Percentiles rank a stretch among this genome's conserved stretches.
Evolutionary conservation across 2,797 vertebrate species (phyloP).

Genomic region (Sebastes kiyomatsui): DNA sequence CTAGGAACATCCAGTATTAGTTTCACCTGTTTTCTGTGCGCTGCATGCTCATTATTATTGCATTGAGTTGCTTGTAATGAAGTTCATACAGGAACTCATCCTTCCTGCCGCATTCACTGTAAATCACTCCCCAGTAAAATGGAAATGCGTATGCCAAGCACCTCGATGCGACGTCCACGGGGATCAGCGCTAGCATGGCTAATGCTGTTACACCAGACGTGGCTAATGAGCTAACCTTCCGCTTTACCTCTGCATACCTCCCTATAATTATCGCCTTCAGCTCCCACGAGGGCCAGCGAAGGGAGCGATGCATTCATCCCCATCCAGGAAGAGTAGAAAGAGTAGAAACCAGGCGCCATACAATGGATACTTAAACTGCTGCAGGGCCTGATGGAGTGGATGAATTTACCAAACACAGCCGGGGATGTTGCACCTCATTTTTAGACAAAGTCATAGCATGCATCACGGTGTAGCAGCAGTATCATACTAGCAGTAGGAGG

Average conservation of each 20-base stretch:
- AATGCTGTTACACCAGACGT: conserved; percentile 38
- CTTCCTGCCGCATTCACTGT: background rate
- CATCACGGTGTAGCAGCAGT: background rate
- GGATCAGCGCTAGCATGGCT: conserved; percentile 38
- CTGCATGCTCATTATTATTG: conserved; percentile 5
- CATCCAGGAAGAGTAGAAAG: conserved; percentile 17
- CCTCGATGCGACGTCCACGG: background rate
- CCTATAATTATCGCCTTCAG: conserved; percentile 35
- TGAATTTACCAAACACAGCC: conserved; percentile 9
- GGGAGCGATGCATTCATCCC: conserved; percentile 21
- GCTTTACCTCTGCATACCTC: conserved; percentile 40
- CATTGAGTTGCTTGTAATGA: background rate
- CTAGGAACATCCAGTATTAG: background rate
- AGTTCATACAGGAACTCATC: conserved; percentile 4
- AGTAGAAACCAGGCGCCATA: background rate
- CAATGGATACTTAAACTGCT: background rate
- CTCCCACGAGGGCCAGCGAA: conserved; percentile 12
- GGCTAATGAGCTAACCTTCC: conserved; percentile 59
- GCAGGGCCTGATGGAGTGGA: conserved; percentile 20
- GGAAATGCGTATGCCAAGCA: conserved; percentile 22
- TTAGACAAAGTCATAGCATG: background rate
- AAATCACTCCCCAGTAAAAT: conserved; percentile 18
- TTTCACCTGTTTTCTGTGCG: background rate
- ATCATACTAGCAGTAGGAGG: background rate
- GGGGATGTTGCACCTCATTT: background rate